phyloP scores from a whole-genome alignment of 2,888 invertebrate species.

The Apomyelois bistriatella region DNA sequence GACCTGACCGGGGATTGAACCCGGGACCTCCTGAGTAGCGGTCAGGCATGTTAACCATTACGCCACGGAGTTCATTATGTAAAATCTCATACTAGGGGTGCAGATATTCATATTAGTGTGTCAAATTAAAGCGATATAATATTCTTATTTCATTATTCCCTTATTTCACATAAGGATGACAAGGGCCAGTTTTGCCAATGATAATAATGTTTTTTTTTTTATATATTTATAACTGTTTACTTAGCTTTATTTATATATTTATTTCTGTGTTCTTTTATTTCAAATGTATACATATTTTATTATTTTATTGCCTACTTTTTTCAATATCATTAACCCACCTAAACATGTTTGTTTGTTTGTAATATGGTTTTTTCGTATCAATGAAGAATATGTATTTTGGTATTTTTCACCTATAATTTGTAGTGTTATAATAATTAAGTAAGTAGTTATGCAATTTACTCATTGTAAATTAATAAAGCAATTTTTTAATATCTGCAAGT shows the following conservation, averaged over 20 bases:
- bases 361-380: too few relatives aligned
- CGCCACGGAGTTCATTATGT: too few relatives aligned
- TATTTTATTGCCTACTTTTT: background rate
- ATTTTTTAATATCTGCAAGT: conserved; percentile 13
- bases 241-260: background rate
- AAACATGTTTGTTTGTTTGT: too few relatives aligned
- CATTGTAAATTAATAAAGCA: conserved; percentile 4
- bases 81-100: too few relatives aligned
- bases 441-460: conserved; percentile 8
- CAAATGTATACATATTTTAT: too few relatives aligned
- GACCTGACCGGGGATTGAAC: too few relatives aligned
- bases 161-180: background rate
- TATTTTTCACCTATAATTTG: background rate
- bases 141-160: background rate
- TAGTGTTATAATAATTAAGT: background rate
- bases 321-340: background rate
- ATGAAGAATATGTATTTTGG: too few relatives aligned
- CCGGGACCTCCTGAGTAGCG: too few relatives aligned
- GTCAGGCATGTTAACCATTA: too few relatives aligned
- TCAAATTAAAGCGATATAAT: background rate
- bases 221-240: background rate
- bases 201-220: background rate
- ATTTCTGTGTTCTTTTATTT: too few relatives aligned
- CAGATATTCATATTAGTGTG: too few relatives aligned
- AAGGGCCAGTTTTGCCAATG: conserved; percentile 4